Evolutionary conservation across 2,888 invertebrate genomes (phyloP).

Genomic region (Clepsis dumicolana): DNA sequence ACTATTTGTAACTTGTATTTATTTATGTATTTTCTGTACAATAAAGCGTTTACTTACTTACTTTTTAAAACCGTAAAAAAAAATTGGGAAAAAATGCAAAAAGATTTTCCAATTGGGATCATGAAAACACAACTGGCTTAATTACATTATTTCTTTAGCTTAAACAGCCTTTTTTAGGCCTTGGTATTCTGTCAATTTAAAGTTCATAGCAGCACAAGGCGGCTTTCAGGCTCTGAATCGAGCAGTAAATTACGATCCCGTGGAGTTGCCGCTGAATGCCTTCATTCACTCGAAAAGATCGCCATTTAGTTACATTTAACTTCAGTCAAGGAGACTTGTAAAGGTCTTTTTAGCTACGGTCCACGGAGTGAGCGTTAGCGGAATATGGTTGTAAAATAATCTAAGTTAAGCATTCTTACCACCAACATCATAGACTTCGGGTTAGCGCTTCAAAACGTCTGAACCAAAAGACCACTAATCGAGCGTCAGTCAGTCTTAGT

Average conservation of each 20-base stretch:
- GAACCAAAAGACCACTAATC: no score
- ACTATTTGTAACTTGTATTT: no score
- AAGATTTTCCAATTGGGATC: no score
- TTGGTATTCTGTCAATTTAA: conserved; percentile 15
- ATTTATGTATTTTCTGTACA: no score
- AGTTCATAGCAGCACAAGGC: conserved; percentile 34
- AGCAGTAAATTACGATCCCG: conserved; percentile 31
- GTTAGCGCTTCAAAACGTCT: no score
- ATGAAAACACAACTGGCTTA: no score
- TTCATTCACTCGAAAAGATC: conserved; percentile 49
- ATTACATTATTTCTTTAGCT: not conserved
- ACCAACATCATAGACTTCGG: not conserved
- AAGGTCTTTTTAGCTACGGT: conserved; percentile 41
- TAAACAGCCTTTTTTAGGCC: not conserved
- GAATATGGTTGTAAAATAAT: no score
- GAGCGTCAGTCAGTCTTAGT: no score
- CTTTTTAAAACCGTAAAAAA: no score
- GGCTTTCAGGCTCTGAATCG: conserved; percentile 33
- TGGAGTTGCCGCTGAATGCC: conserved; percentile 44
- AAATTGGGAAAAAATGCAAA: no score
- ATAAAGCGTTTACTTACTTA: no score
- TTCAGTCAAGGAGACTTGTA: conserved; percentile 44
- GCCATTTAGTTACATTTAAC: conserved; percentile 45
- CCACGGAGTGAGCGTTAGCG: conserved; percentile 6
- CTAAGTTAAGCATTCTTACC: not conserved